phyloP scores from a whole-genome alignment of 2,797 vertebrate species.

The Euthynnus affinis region DNA sequence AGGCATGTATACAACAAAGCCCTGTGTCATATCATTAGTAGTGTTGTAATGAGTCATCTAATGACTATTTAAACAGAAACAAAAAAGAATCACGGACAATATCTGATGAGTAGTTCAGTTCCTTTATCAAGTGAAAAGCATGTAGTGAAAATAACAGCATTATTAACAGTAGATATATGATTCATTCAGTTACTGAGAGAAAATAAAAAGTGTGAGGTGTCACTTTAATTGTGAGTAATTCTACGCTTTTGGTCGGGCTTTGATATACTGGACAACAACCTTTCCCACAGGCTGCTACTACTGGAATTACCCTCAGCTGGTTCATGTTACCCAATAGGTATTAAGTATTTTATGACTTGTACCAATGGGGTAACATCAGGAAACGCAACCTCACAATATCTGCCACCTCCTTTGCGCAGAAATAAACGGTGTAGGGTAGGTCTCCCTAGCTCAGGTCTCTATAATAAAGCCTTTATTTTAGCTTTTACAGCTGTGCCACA shows the following conservation, averaged over 20 bases:
- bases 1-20: background rate
- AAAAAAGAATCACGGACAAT: background rate
- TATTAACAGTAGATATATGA: background rate
- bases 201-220: background rate
- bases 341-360: background rate
- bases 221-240: background rate
- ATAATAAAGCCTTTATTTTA: constrained; percentile 77
- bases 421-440: constrained; percentile 51
- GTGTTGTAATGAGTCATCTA: background rate
- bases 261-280: background rate
- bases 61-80: background rate
- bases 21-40: background rate
- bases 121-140: background rate
- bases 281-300: background rate
- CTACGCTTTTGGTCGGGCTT: background rate
- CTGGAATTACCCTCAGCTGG: background rate
- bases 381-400: constrained; percentile 30
- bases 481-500: constrained; percentile 72
- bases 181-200: background rate
- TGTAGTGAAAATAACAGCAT: no score
- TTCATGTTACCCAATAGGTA: background rate
- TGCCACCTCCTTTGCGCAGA: constrained; percentile 44
- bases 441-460: constrained; percentile 65
- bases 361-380: constrained; percentile 7
- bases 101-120: background rate